Base-by-base conservation (phyloP, 2,113 vertebrate genomes). In the Uria lomvia region DNA sequence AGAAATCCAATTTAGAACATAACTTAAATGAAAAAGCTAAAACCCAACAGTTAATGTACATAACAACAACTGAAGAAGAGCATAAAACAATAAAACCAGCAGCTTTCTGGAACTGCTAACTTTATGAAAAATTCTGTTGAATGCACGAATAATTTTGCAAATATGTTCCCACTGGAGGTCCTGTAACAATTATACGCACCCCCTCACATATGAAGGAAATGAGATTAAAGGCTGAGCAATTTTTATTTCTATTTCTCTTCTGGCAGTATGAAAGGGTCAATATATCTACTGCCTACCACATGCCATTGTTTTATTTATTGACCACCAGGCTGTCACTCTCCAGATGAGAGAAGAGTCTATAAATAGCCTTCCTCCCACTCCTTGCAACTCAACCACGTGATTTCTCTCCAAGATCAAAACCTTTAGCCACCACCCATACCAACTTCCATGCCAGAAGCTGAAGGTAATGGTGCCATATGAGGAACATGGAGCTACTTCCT, bases 151-250 rank as follows among this genome's bases (percentile, higher is more conserved):
- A 50, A 75, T 73, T 82, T 50, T 66, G 43, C 36, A 88, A 43
- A 2, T 29, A 60, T 5, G 13, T 53, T 92, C 50, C 62, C 58
- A n/a, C 6, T 38, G 17, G 43, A 49, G 24, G 32, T 20, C 38
- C 52, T 38, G 0, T 8, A 63, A 65, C 17, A 58, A 36, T 8
- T 27, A 8, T 5, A 82, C 0, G 2, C 4, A 59, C 5, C 8
- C n/a, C 15, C 45, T 62, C 42, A 74, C 7, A 22, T 38, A 73
- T 4, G 45, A 77, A 80, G 63, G 58, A 77, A 86, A 65, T 15
- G 6, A 70, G 23, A 80, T 7, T 36, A 17, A 76, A 70, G 15
- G 24, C 6, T 15, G 15, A 89, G 36, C 9, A 38, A 36, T 34
- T 72, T 77, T 59, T 17, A 43, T 56, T 88, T 65, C 45, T 45